phyloP scores from a whole-genome alignment of 2,888 invertebrate genomes.

The Psylliodes chrysocephalus region DNA sequence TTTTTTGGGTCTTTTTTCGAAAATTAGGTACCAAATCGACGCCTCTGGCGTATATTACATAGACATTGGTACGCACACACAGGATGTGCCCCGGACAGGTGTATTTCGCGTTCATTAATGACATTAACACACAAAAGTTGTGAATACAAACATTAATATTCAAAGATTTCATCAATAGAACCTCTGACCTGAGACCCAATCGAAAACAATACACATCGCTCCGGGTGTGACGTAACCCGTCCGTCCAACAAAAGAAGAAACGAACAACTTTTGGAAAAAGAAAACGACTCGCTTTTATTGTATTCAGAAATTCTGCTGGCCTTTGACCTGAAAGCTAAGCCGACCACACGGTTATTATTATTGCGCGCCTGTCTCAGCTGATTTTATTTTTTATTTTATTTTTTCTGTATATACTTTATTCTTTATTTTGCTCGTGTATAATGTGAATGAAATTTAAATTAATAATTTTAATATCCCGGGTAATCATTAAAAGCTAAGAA shows the following conservation, averaged over 20 bases:
- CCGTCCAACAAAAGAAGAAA: neutral
- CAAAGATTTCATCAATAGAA: conserved; percentile 33
- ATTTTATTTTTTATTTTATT: neutral
- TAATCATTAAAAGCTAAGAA: no score
- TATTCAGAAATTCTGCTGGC: conserved; percentile 22
- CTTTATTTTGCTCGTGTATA: no score
- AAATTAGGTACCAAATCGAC: no score
- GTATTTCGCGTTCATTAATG: conserved; percentile 31
- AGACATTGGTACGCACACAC: conserved; percentile 9
- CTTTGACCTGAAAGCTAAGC: conserved; percentile 21
- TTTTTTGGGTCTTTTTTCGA: no score
- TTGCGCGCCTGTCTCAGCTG: neutral
- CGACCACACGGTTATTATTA: conserved; percentile 3
- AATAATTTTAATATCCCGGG: no score
- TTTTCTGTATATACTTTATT: no score
- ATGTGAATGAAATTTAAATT: no score
- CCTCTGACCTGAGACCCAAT: conserved; percentile 23
- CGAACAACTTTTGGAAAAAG: conserved; percentile 13
- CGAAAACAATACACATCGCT: conserved; percentile 24
- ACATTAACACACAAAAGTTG: conserved; percentile 35
- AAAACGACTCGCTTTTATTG: conserved; percentile 19
- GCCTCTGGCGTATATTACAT: conserved; percentile 15
- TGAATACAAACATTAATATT: conserved; percentile 39
- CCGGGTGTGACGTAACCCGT: conserved; percentile 8
- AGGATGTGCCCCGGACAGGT: conserved; percentile 36